A percentile compares a stretch with the other conserved stretches of the same genome.
phyloP scores from a whole-genome alignment of 2,113 vertebrate genomes.

The Baryphthengus martii region DNA sequence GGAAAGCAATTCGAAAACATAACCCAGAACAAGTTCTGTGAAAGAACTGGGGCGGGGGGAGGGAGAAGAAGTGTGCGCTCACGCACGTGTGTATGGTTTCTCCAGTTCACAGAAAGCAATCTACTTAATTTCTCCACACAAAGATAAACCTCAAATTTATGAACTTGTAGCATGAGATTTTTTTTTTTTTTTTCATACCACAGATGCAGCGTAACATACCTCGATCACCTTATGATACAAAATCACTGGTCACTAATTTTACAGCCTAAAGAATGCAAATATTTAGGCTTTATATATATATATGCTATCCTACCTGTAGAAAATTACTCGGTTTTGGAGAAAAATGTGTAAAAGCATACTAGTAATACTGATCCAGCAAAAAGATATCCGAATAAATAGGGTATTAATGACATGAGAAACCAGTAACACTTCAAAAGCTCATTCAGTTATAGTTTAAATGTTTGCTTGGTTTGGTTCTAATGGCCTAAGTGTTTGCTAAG shows the following conservation, averaged over 20 bases:
- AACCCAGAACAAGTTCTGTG: background rate
- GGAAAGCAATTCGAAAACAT: background rate
- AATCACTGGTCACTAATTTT: background rate
- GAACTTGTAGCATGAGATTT: background rate
- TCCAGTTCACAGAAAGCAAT: background rate
- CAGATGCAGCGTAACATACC: background rate
- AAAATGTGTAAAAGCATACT: background rate
- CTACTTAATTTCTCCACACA: background rate
- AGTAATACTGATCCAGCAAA: background rate
- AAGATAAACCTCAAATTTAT: background rate
- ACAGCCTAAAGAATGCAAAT: background rate
- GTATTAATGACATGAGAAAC: background rate
- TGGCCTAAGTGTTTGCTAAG: background rate
- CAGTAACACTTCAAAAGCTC: background rate
- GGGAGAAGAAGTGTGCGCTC: background rate
- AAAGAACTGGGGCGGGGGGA: rapidly evolving
- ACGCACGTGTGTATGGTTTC: background rate
- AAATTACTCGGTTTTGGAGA: background rate
- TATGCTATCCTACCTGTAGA: background rate
- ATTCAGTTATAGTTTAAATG: background rate
- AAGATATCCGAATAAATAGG: background rate
- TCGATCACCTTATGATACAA: background rate
- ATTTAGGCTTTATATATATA: background rate
- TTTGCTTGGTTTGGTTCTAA: background rate
- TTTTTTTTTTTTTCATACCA: background rate